Evolutionary conservation across 2,888 invertebrate species (phyloP), one percentile per base, ranked within the genome.

Genomic region (Rhagonycha fulva): DNA sequence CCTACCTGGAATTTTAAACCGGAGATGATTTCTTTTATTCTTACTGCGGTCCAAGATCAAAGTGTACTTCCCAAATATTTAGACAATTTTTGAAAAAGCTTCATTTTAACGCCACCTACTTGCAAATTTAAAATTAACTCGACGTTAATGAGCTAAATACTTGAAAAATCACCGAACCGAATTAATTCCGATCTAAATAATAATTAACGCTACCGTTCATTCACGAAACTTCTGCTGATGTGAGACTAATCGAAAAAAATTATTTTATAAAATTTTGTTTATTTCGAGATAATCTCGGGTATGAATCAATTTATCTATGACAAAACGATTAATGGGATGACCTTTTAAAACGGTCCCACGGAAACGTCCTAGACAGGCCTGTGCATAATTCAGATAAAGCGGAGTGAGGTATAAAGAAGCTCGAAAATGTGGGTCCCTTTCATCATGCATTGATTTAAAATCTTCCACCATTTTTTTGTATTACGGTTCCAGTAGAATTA

Each of bases 271-370:
- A 47, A n/a, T 47, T 47, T 47, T n/a, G 2, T 47, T n/a, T 47
- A 47, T 47, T 47, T n/a, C 47, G 47, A 47, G 47, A 47, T n/a
- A n/a, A 2, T 47, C 47, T 47, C 47, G 1, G n/a, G 63, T 12
- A 12, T 63, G 23, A 66, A 66, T 66, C 63, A 24, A 66, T 66
- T 66, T 66, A 66, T 66, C 63, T 66, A 66, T 66, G 63, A 66
- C 63, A 66, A 24, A 24, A 24, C 63, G 63, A 66, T 66, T 66
- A 66, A 66, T 66, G 24, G 63, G 63, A 66, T 26, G 24, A 26
- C 23, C 23, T 66, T 66, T 66, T 24, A 26, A 66, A 66, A 66
- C 63, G 24, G 63, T 66, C 63, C 63, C 26, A 66, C 63, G 63
- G 63, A 66, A 66, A 66, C 63, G 63, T 66, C 63, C 63, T 66